phyloP scores from a whole-genome alignment of 2,113 vertebrate genomes.

The Ciconia stormi region DNA sequence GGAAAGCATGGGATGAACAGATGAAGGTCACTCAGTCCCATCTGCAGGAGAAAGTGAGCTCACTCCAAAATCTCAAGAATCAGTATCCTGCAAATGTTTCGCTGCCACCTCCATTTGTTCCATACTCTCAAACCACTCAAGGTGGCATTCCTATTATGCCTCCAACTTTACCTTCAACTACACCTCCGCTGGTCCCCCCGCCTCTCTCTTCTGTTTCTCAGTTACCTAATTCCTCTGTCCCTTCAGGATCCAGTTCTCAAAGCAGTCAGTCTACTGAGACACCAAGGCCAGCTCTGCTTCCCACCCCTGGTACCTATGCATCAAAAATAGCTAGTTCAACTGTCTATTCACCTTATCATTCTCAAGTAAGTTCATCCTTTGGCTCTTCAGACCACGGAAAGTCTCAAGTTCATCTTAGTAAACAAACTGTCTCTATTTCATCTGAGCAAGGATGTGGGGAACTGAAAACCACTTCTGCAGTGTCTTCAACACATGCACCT shows the following conservation, averaged over 20 bases:
- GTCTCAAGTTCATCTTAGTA: conserved; percentile 64
- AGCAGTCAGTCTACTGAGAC: conserved; percentile 69
- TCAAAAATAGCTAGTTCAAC: conserved; percentile 50
- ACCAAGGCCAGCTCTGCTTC: conserved; percentile 74
- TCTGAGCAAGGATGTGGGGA: conserved; percentile 75
- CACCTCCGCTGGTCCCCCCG: conserved; percentile 62
- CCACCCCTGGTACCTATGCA: conserved; percentile 73
- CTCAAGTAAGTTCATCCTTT: conserved; percentile 64
- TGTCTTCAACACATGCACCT: conserved; percentile 50
- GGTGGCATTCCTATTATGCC: conserved; percentile 64
- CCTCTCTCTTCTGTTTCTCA: conserved; percentile 73
- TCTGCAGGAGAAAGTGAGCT: conserved; percentile 86
- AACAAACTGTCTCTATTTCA: conserved; percentile 60
- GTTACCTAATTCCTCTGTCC: conserved; percentile 51
- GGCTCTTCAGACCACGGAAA: conserved; percentile 72
- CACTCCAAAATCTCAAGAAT: conserved; percentile 86
- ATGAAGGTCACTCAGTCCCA: conserved; percentile 92
- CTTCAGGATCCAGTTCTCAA: conserved; percentile 67
- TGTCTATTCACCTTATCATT: conserved; percentile 62
- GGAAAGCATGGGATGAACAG: conserved; percentile 97
- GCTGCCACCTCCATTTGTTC: conserved; percentile 80
- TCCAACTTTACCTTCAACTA: conserved; percentile 71
- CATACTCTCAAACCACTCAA: conserved; percentile 75
- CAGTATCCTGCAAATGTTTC: conserved; percentile 83
- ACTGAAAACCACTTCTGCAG: conserved; percentile 13